Evolutionary conservation across 2,888 invertebrate species (phyloP), one percentile per base, ranked within the genome.

Genomic region (Tinea semifulvella): DNA sequence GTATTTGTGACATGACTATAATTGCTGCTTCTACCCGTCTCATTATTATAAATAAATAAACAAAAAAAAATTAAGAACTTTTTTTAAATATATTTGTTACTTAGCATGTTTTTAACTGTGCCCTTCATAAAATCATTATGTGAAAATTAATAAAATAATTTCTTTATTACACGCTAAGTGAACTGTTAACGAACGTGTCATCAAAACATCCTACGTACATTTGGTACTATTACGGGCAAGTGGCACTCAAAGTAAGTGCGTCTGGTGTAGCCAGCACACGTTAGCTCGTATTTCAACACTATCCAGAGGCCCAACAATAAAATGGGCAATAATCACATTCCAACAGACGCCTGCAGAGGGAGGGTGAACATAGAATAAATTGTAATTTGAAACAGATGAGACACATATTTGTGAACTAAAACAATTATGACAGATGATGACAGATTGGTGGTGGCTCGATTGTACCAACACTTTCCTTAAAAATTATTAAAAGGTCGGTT

Each of bases 281-380:
- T 31, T 28, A 19, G 45, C 67, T 64, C 61, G 74, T 76, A 76
- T 72, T 75, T 75, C 69, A 73, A 61, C 64, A 58, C 57, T 71
- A 63, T 64, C 57, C 47, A 47, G 47, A 40, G 60, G 57, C 58
- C 56, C 56, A 6, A 28, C 43, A 43, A 58, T 53, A 57, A 58
- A 63, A 60, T 60, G 58, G 62, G 64, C 64, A 62, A 69, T 74
- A 74, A 68, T 70, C 69, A 66, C 65, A 73, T 69, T 70, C 44
- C 47, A 62, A 60, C 67, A 70, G 71, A 73, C 65, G 70, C 57
- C 58, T 60, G 55, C 64, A 67, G 65, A 61, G 63, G 63, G 57
- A 17, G 45, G 55, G 17, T 57, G 16, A 11, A 10, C 17, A 43
- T 16, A 20, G 40, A 40, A 11, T 22, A 40, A 40, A 14, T 31